phyloP scores from a whole-genome alignment of 2,888 invertebrate genomes.

The Calliphora vomitoria region DNA sequence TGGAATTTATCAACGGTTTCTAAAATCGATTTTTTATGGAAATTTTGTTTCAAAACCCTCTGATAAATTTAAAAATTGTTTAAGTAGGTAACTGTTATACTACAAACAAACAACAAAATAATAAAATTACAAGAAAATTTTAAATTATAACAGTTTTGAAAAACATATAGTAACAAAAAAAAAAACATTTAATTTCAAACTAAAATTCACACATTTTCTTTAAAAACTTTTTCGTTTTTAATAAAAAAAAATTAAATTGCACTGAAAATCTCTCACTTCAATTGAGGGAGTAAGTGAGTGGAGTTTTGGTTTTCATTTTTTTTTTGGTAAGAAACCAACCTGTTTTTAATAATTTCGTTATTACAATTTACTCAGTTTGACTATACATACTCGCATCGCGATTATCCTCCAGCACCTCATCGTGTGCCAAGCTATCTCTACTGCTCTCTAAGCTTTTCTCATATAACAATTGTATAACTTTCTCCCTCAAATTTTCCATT shows the following conservation, averaged over 20 bases:
- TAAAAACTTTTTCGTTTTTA: conserved; percentile 4
- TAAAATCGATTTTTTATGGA: too few relatives aligned
- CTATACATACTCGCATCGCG: neutral
- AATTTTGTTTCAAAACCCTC: too few relatives aligned
- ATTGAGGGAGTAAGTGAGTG: conserved; percentile 44
- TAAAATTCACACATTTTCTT: conserved; percentile 54
- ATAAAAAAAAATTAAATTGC: conserved; percentile 34
- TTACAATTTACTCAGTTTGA: conserved; percentile 22
- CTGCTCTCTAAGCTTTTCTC: conserved; percentile 59
- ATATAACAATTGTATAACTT: conserved; percentile 68
- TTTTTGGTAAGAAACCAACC: neutral
- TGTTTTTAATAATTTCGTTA: neutral
- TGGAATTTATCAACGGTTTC: too few relatives aligned
- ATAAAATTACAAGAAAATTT: too few relatives aligned
- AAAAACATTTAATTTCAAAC: neutral
- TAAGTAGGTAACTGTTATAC: too few relatives aligned
- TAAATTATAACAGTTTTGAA: neutral
- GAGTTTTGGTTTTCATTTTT: neutral
- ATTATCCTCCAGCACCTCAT: neutral
- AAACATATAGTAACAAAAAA: neutral
- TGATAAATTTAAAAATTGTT: too few relatives aligned
- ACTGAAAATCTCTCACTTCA: conserved; percentile 17
- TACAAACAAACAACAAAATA: too few relatives aligned
- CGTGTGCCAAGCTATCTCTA: conserved; percentile 18
- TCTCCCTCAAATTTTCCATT: conserved; percentile 72